Percentiles rank a stretch among this genome's conserved stretches.
Conservation (phyloP, 2,888 invertebrate genomes). For the Agapostemon virescens region DNA sequence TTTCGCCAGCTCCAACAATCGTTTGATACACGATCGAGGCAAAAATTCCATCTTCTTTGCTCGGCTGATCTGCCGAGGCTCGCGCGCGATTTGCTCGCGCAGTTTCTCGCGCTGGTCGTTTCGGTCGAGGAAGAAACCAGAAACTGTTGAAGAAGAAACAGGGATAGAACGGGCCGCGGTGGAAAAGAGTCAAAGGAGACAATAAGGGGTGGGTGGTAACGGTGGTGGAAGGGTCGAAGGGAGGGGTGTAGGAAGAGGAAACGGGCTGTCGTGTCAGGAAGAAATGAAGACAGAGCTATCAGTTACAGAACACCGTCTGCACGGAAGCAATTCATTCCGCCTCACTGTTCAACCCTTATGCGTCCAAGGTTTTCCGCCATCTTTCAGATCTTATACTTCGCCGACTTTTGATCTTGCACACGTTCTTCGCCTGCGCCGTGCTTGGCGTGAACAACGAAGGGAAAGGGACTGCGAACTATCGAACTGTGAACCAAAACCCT, state of each 20-base stretch:
- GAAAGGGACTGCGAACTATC: slow-evolving; percentile 24
- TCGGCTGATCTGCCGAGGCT: slow-evolving; percentile 25
- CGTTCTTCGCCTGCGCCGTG: slow-evolving; percentile 24
- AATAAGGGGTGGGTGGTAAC: slow-evolving; percentile 56
- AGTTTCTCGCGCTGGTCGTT: slow-evolving; percentile 26
- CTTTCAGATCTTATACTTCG: slow-evolving; percentile 61
- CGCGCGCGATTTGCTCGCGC: slow-evolving; percentile 22
- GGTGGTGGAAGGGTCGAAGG: slow-evolving; percentile 50
- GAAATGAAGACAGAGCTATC: slow-evolving; percentile 75
- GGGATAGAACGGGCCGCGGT: slow-evolving; percentile 52
- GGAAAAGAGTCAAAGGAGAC: slow-evolving; percentile 70
- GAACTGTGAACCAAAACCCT: not conserved
- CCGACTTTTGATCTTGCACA: slow-evolving; percentile 61
- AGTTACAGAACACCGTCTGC: slow-evolving; percentile 74
- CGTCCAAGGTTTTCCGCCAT: slow-evolving; percentile 61
- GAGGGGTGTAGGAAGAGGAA: slow-evolving; percentile 63
- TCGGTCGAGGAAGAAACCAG: slow-evolving; percentile 15
- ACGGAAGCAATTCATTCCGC: slow-evolving; percentile 75
- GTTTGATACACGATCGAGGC: slow-evolving; percentile 18
- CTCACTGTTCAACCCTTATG: slow-evolving; percentile 66
- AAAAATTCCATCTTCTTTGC: slow-evolving; percentile 46
- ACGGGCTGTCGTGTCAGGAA: slow-evolving; percentile 72
- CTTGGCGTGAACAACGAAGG: slow-evolving; percentile 32
- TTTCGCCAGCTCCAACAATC: not conserved
- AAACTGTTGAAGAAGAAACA: slow-evolving; percentile 49